Evolutionary conservation across 2,888 invertebrate species (phyloP), one percentile per base, ranked within the genome.

Genomic region (Drosophila subsilvestris): DNA sequence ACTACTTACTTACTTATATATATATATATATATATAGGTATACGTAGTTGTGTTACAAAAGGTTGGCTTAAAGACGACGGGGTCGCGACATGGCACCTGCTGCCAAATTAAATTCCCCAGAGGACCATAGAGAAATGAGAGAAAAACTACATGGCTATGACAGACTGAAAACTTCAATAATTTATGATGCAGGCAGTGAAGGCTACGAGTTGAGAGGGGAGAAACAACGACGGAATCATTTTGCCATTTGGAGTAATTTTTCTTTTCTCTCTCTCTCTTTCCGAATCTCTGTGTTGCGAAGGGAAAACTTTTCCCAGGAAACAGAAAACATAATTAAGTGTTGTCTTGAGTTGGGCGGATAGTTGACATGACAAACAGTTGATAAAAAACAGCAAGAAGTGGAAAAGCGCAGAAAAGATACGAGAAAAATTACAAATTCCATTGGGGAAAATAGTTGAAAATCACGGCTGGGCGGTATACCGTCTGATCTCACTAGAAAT

Each of bases 131-230:
- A 51, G 50, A 60, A 60, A 51, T 25, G 61, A 32, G 50, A 51
- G 44, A 50, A 71, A 47, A 62, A 71, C 68, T 60, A 72, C 56
- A 65, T 63, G 80, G 78, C 78, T 76, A 80, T 85, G 86, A 82
- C 86, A 80, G 86, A 76, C 80, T 70, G 79, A 74, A 78, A 86
- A 83, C 83, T 86, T 83, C 80, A 86, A 83, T 86, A 83, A 83
- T 83, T 83, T 86, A 83, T 86, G 80, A 82, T 74, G 70, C 73
- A 63, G 53, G 60, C 5, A 69, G 69, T 56, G 55, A 54, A 63
- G 58, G 47, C 61, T n/a, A 10, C 14, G 43, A 29, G 25, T 27
- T n/a, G 10, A n/a, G 14, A 60, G 47, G 51, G 49, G 20, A 29
- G 63, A 49, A 45, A 44, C 63, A 71, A 63, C 57, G 20, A 49